Evolutionary conservation across 2,113 vertebrate species (phyloP).

Genomic region (Marcusenius ussheri): DNA sequence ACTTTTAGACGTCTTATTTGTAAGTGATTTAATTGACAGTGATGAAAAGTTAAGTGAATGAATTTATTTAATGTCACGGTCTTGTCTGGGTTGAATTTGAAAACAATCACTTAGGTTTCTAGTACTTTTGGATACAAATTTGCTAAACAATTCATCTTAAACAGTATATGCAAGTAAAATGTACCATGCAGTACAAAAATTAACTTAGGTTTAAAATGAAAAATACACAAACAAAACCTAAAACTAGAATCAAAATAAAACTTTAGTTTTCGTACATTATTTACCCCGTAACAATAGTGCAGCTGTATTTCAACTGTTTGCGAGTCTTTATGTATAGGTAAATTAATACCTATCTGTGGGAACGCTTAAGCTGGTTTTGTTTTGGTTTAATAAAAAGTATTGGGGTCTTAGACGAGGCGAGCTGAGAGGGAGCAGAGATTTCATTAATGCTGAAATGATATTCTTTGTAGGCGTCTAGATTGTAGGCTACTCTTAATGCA

Average conservation of each 20-base stretch:
- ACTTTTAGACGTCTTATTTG: neutral
- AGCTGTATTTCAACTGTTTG: neutral
- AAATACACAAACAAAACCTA: neutral
- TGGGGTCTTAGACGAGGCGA: neutral
- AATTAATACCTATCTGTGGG: neutral
- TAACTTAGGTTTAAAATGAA: neutral
- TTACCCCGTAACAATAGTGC: neutral
- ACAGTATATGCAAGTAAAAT: neutral
- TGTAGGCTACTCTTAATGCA: neutral
- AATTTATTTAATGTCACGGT: neutral
- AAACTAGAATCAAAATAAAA: neutral
- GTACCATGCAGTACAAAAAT: neutral
- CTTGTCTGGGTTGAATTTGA: neutral
- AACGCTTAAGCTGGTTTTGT: neutral
- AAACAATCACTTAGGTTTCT: neutral
- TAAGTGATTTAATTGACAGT: neutral
- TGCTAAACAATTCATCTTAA: neutral
- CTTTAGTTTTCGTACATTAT: neutral
- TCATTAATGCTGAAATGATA: slow-evolving; percentile 5
- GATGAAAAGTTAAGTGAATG: neutral
- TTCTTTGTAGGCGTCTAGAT: neutral
- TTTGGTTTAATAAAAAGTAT: neutral
- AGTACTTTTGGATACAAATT: neutral
- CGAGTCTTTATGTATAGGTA: neutral
- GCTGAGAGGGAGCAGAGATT: neutral